Evolutionary conservation across 2,797 vertebrate species (phyloP), one percentile per base, ranked within the genome.

Genomic region (Sebastolobus alascanus): DNA sequence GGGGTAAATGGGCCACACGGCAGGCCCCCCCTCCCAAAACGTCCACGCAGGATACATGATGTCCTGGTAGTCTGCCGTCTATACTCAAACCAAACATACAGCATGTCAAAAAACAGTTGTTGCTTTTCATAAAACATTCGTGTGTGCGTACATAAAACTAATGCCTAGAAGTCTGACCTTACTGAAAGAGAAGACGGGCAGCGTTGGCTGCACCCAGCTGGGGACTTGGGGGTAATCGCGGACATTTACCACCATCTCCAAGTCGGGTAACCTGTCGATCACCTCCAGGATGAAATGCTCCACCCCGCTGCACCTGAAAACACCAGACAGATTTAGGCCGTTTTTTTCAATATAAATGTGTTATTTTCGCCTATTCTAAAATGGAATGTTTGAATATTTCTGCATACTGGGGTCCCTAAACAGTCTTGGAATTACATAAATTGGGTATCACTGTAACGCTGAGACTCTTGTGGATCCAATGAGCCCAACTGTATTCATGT

Each of bases 1-100:
- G 35, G 99, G 98, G 82, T 99, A 99, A 86, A 99, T 98, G 58
- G 99, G 99, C 99, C 98, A 99, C 84, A 99, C 97, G 16, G 99
- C 99, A 1, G 99, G 99, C 11, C 99, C 99, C 4, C 99, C 99
- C 95, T 99, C 99, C 98, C 98, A 99, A 84, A 99, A 99, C 0
- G 99, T 99, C 99, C 99, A 99, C 0, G 99, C 99, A 50, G 99
- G 99, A 79, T 99, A 99, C 99, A 99, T 98, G 90, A 99, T 98
- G 87, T 99, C 99, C 78, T 93, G 92, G 90, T 99, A 99, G 68
- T 99, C 97, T 13, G 95, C 73, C 0, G 98, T 99, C 99, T 99
- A 50, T 2, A 84, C 8, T 60, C 65, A 50, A 14, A 82, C 20
- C 35, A 74, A 69, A 81, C 8, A 77, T 0, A 38, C 7, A 38